Conservation (phyloP, 1,140 invertebrate genomes). For the Drosophila lini region DNA sequence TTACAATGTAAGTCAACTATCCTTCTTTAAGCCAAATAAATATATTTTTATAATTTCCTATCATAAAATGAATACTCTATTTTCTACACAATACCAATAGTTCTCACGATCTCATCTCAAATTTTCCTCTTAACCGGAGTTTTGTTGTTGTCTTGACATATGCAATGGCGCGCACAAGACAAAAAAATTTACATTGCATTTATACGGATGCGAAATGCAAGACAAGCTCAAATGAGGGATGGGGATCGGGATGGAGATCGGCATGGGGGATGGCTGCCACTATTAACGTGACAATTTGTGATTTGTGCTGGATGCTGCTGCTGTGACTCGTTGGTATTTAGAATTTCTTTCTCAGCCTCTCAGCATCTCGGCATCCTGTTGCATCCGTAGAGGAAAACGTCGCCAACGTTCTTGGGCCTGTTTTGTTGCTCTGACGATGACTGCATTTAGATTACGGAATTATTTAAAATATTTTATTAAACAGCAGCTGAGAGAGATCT, state of each 20-base stretch:
- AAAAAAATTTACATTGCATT: slow-evolving; percentile 83
- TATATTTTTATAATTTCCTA: background rate
- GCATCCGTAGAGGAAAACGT: slow-evolving; percentile 41
- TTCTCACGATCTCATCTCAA: slow-evolving; percentile 6
- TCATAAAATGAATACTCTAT: background rate
- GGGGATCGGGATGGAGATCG: slow-evolving; percentile 3
- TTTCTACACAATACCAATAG: background rate
- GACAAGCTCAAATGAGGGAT: slow-evolving; percentile 48
- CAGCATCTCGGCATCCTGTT: slow-evolving; percentile 57
- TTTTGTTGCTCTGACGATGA: slow-evolving; percentile 64
- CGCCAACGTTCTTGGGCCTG: slow-evolving; percentile 46
- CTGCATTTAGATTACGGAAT: slow-evolving; percentile 82
- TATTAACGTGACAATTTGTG: slow-evolving; percentile 83
- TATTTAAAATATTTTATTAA: slow-evolving; percentile 84
- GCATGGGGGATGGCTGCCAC: slow-evolving; percentile 52
- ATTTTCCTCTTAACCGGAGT: background rate
- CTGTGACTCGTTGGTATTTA: slow-evolving; percentile 74
- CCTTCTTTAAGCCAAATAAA: background rate
- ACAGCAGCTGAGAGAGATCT: slow-evolving; percentile 41
- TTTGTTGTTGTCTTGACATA: slow-evolving; percentile 77
- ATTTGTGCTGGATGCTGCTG: slow-evolving; percentile 68
- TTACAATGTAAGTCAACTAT: background rate
- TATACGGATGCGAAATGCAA: slow-evolving; percentile 77
- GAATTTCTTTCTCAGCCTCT: slow-evolving; percentile 71
- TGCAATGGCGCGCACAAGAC: slow-evolving; percentile 76